Evolutionary conservation across 2,797 vertebrate species (phyloP).

Genomic region (Hozukius guyotensis): DNA sequence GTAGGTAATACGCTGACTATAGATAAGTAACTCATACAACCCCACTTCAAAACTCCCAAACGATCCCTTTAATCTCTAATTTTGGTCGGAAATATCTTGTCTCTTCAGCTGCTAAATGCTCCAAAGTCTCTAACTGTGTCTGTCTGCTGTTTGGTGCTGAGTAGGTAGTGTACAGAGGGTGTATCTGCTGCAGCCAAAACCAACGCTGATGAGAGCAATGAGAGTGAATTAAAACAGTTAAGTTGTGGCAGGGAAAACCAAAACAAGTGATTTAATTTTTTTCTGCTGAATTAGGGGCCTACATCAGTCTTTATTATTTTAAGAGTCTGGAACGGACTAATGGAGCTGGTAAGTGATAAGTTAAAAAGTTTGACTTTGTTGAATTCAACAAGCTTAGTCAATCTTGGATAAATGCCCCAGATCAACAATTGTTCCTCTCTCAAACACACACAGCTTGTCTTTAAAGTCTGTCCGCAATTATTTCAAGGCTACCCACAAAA

Average conservation of each 20-base stretch:
- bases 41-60: too few relatives aligned
- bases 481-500: slow-evolving; percentile 49
- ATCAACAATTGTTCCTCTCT: background rate
- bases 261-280: background rate
- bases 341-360: background rate
- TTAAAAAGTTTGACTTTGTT: background rate
- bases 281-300: background rate
- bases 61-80: too few relatives aligned
- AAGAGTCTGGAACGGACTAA: background rate
- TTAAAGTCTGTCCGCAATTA: slow-evolving; percentile 48
- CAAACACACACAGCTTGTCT: slow-evolving; percentile 7
- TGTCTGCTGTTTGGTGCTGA: background rate
- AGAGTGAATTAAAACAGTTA: background rate
- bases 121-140: background rate
- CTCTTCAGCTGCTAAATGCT: background rate
- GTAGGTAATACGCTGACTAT: too few relatives aligned
- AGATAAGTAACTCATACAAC: too few relatives aligned
- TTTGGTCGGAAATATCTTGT: background rate
- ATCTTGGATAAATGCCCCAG: background rate
- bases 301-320: background rate
- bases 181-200: background rate
- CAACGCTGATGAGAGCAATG: background rate
- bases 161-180: background rate
- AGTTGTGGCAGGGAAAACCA: background rate
- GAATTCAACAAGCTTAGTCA: background rate